Evolutionary conservation across 2,888 invertebrate genomes (phyloP), one percentile per base, ranked within the genome.

Genomic region (Subacronicta megacephala): DNA sequence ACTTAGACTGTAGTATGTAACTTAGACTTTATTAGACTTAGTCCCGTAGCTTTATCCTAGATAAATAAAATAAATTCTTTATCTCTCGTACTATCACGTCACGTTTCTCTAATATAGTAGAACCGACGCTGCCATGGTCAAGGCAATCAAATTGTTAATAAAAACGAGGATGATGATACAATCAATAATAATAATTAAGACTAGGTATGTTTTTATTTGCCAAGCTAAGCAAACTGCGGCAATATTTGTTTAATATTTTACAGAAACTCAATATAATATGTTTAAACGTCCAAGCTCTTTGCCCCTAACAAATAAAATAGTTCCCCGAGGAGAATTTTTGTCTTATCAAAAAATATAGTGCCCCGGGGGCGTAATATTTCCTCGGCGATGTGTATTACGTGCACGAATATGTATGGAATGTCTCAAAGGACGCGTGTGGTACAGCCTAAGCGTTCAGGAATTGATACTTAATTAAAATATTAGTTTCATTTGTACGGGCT

Each of bases 341-440:
- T 73, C 43, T 70, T 70, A 64, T 69, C 74, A 73, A 59, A 73
- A 70, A 70, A 59, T 59, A 38, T 53, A 50, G 44, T 72, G 43
- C 55, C n/a, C n/a, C 37, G 26, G 31, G 44, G 59, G 50, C 55
- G 51, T 45, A 56, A 69, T 73, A 69, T 49, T 64, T 70, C 41
- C 36, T 44, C 26, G 50, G n/a, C 44, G 2, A 46, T 53, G 59
- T 59, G 31, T 72, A 63, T 73, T 53, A 63, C 43, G 41, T 50
- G 38, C 31, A 12, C 36, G 23, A 58, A 29, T 58, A 71, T 62
- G 64, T 46, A 17, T 3, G 38, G 52, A 59, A 59, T 64, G 49
- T 41, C 49, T 53, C 42, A 50, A 47, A 51, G 12, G 13, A 41
- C 41, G 49, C 36, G 36, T 57, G 46, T 35, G 29, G 45, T 41